These are phyloP conservation scores for Alentia gelatinosa DNA, from an alignment of 2,888 invertebrate genomes.

Conservation along the genomic window DNA sequence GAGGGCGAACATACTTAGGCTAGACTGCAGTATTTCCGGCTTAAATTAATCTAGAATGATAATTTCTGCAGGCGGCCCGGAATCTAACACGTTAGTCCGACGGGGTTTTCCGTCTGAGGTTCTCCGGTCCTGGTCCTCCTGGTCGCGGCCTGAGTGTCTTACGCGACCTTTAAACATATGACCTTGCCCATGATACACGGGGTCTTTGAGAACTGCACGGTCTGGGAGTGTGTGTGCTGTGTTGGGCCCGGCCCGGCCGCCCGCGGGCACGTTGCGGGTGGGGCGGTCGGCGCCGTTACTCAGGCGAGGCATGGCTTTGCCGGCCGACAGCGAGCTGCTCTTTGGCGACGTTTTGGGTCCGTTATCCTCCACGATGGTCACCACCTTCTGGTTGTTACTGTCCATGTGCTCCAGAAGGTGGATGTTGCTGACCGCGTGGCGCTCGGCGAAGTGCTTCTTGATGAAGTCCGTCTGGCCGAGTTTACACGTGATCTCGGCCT, in stretches of 20 bases:
- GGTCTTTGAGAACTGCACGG: neutral
- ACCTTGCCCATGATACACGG: neutral
- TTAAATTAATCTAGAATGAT: slow-evolving; percentile 30
- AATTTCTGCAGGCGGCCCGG: slow-evolving; percentile 25
- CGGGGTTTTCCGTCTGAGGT: neutral
- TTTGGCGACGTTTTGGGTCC: neutral
- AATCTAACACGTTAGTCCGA: neutral
- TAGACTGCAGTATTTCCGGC: no score
- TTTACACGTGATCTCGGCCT: slow-evolving; percentile 39
- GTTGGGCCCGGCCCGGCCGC: neutral
- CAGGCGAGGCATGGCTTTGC: neutral
- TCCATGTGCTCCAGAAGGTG: slow-evolving; percentile 44
- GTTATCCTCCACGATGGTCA: slow-evolving; percentile 49
- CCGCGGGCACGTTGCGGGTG: neutral
- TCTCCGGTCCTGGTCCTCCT: neutral
- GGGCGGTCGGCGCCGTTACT: neutral
- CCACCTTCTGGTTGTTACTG: slow-evolving; percentile 31
- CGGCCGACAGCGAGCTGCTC: neutral
- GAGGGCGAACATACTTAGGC: no score
- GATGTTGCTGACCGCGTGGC: slow-evolving; percentile 37
- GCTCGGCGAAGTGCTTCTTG: slow-evolving; percentile 40
- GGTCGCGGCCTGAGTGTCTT: neutral
- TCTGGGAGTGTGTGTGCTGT: neutral
- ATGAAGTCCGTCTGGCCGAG: slow-evolving; percentile 46
- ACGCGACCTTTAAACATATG: neutral